Base-by-base conservation (phyloP, 1,140 invertebrate genomes). In the Coptotermes formosanus region DNA sequence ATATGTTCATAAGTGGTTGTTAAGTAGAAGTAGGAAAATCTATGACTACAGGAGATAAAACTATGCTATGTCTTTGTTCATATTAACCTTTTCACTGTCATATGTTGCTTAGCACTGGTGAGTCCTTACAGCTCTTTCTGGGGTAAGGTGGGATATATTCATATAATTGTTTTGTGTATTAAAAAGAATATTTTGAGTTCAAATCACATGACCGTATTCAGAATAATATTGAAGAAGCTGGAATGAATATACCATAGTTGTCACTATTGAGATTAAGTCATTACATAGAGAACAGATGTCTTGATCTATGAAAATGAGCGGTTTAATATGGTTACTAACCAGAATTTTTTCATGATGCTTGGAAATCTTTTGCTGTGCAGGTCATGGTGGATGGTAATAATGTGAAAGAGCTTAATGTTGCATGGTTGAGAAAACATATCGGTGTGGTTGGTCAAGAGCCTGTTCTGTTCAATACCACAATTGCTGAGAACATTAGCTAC, bases 361-460 rank as follows among this genome's bases (percentile, higher is more conserved):
- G 52, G 19, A 55, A 82, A 16, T 48, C 38, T 69, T 16, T 86
- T 82, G 11, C 23, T 81, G 43, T 86, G 12, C 44, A 88, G 85
- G 83, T 91, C 25, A 59, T 88, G 69, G 64, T 91, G 25, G 91
- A 91, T 88, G 90, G 90, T 21, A 82, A 88, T 44, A 90, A 91
- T 86, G 82, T 91, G 23, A 87, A 87, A 21, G 85, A 87, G 23
- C 87, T 91, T 25, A 91, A 91, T 87, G 87, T 93, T 12, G 89
- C 90, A 32, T 93, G 92, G 92, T 86, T 93, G 25, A 59, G 88
- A 55, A 88, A 89, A 86, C 88, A 91, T 55, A 92, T 92, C 84
- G 92, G 92, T 81, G 89, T 93, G 44, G 92, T 93, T 16, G 89
- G 91, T 32, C 93, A 93, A 89, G 88, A 88, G 48, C 92, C 92